Conservation (phyloP, 2,888 invertebrate genomes). For the Chymomyza fuscimana region DNA sequence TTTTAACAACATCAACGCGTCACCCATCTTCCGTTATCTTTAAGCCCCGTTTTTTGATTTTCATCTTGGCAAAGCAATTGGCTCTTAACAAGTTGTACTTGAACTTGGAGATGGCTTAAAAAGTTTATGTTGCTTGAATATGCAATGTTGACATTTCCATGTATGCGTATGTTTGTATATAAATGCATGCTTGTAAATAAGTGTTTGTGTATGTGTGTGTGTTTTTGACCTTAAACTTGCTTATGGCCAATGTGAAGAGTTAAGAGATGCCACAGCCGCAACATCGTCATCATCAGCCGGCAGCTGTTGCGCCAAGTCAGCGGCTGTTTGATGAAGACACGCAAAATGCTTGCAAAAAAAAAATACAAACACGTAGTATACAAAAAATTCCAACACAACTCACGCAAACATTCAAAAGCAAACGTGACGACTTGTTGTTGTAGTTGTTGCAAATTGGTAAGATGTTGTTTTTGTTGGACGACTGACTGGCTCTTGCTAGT, state of each 20-base stretch:
- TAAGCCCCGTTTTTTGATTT: background rate
- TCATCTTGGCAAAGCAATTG: conserved; percentile 6
- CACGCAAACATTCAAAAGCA: conserved; percentile 45
- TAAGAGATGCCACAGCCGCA: background rate
- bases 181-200: conserved; percentile 22
- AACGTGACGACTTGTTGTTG: conserved; percentile 13
- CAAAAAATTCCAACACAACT: conserved; percentile 9
- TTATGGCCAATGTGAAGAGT: conserved; percentile 22
- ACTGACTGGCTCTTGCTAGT: conserved; percentile 22
- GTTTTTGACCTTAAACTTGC: conserved; percentile 73
- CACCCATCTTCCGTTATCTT: background rate
- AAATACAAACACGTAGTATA: background rate
- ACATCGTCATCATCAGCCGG: conserved; percentile 23
- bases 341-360: conserved; percentile 35
- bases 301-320: conserved; percentile 34
- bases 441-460: background rate
- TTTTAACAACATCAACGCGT: background rate
- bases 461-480: background rate
- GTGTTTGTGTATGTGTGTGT: conserved; percentile 33
- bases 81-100: conserved; percentile 55
- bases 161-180: conserved; percentile 25
- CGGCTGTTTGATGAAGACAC: conserved; percentile 48
- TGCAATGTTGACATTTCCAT: conserved; percentile 61
- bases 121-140: conserved; percentile 47
- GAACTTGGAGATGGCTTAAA: conserved; percentile 54